Evolutionary conservation across 23 tunicate species (phyloP), one percentile per base, ranked within the genome.

Genomic region (Halocynthia aurantium): DNA sequence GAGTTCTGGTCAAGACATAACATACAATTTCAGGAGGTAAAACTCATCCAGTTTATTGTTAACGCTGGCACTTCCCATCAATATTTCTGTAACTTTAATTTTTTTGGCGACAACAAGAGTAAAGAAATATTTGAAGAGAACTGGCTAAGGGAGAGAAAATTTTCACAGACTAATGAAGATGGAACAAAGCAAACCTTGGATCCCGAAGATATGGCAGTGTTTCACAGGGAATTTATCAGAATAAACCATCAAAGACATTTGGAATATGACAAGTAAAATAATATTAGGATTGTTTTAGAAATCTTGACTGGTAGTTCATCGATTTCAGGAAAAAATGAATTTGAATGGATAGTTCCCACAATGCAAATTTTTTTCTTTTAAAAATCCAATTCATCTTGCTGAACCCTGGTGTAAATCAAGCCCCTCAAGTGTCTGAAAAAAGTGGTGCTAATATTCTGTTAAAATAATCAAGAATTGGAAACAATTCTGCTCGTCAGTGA

Each of bases 1-100:
- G 9, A 71, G 12, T 81, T 81, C 51, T 81, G 84, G 84, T 49
- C n/a, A 56, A 72, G 58, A 50, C 84, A 81, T 51, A 81, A 81
- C 44, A 50, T 57, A 61, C 49, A 15, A 57, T 81, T 52, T 62
- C 61, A 12, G 20, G 10, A 57, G 68, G 80, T 76, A 76, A 57
- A 56, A 60, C 17, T 60, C 1, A 15, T 60, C 17, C 17, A 15
- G 17, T 60, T 15, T 60, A 15, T 15, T n/a, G 17, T 60, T 60
- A n/a, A 60, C 17, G 64, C 17, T 4, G 64, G 17, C 2, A 2
- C n/a, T n/a, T 15, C n/a, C 64, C 17, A 15, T 4, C n/a, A 31
- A 31, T 31, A 0, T 0, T 31, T 31, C 44, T 4, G 44, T 31
- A 31, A 31, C 44, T 31, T 31, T 31, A 31, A 0, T 31, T 31